Conservation (phyloP, 2,888 invertebrate species). For the Chloromyia formosa region DNA sequence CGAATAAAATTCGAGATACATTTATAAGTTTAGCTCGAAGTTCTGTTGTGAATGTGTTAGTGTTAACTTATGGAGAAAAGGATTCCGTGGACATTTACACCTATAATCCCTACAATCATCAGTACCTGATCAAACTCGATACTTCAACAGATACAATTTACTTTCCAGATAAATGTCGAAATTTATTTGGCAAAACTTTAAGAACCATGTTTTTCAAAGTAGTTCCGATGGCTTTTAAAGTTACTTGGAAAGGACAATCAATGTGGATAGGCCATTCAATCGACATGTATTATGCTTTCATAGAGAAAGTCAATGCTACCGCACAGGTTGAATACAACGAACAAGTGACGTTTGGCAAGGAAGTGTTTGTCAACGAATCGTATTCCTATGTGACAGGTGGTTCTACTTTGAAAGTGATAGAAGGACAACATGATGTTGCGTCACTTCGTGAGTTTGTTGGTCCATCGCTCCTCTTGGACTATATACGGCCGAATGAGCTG, state of each 20-base stretch:
- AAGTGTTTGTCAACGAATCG: conserved; percentile 24
- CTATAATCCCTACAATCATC: conserved; percentile 16
- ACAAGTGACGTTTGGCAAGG: conserved; percentile 8
- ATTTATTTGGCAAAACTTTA: conserved; percentile 4
- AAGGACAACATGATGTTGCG: not conserved
- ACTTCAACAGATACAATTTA: not conserved
- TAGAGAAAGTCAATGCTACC: conserved; percentile 5
- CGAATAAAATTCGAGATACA: not conserved
- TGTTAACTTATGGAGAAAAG: not conserved
- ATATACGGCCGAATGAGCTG: not conserved
- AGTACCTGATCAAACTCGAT: not conserved
- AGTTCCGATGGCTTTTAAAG: conserved; percentile 17
- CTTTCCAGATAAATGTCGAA: conserved; percentile 15
- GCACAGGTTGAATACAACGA: not conserved
- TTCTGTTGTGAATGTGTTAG: not conserved
- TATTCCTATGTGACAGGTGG: conserved; percentile 22
- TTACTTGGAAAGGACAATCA: not conserved
- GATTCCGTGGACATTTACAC: not conserved
- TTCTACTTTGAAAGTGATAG: not conserved
- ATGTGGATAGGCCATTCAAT: conserved; percentile 14
- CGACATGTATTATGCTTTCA: not conserved
- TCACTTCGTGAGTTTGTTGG: not conserved
- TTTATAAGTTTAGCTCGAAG: not conserved
- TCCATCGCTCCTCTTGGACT: conserved; percentile 21
- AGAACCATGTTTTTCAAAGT: not conserved